Percentiles rank a stretch among this genome's conserved stretches.
These are phyloP conservation scores for Hyppa rectilinea DNA, from an alignment of 2,888 invertebrate genomes.

Conservation along the genomic window DNA sequence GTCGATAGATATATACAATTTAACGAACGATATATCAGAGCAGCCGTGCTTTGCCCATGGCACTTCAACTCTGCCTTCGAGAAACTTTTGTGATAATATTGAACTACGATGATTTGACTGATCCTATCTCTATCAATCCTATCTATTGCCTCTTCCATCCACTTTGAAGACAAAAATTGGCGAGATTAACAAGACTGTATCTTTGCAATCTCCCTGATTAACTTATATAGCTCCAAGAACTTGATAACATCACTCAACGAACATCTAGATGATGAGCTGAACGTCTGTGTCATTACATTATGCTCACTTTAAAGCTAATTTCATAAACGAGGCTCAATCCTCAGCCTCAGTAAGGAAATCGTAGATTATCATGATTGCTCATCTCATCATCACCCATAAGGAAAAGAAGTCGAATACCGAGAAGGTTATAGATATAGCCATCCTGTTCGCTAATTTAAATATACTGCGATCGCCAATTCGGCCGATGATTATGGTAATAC, in stretches of 20 bases:
- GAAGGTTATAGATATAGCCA: conserved; percentile 5
- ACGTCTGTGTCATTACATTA: conserved; percentile 23
- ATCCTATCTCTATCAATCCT: no score
- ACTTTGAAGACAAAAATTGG: neutral
- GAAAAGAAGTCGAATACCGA: conserved; percentile 28
- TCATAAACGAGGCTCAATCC: conserved; percentile 37
- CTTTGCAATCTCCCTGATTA: neutral
- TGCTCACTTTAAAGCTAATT: conserved; percentile 45
- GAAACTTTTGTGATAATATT: neutral
- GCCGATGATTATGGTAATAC: conserved; percentile 19
- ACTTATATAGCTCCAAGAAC: conserved; percentile 8
- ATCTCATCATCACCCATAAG: conserved; percentile 40
- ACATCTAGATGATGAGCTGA: conserved; percentile 21
- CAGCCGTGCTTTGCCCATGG: neutral
- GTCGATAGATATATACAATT: neutral
- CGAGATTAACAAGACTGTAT: neutral
- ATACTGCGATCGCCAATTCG: conserved; percentile 29
- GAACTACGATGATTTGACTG: neutral
- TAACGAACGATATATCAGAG: neutral
- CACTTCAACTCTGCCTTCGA: neutral
- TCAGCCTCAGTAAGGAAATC: conserved; percentile 45
- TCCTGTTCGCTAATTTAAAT: conserved; percentile 50
- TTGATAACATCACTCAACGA: conserved; percentile 10
- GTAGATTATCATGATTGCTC: conserved; percentile 44
- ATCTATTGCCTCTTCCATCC: neutral